phyloP scores from a whole-genome alignment of 1,140 invertebrate species.

The Phymorhynchus buccinoides region DNA sequence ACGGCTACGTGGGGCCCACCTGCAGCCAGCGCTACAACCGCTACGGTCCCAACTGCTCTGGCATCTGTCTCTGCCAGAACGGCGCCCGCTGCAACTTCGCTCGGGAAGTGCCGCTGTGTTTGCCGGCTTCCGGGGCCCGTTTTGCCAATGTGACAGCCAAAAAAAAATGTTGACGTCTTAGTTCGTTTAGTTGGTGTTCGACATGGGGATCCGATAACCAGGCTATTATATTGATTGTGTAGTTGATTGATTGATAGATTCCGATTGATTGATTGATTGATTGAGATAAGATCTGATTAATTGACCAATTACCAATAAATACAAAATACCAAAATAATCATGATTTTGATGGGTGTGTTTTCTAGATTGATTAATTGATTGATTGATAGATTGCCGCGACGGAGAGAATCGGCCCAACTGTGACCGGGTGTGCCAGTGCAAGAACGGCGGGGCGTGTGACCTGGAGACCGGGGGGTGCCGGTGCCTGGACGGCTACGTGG shows the following conservation, averaged over 20 bases:
- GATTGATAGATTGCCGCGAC: constrained; percentile 60
- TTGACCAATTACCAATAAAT: too few relatives aligned
- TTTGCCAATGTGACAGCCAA: too few relatives aligned
- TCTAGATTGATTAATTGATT: too few relatives aligned
- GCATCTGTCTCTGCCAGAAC: constrained; percentile 66
- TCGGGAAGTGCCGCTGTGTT: constrained; percentile 86
- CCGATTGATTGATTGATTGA: too few relatives aligned
- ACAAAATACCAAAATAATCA: too few relatives aligned
- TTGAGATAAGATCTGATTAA: too few relatives aligned
- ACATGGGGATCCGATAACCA: too few relatives aligned
- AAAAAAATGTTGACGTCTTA: too few relatives aligned
- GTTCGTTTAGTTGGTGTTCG: too few relatives aligned
- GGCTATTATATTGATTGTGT: too few relatives aligned
- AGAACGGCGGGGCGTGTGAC: constrained; percentile 74
- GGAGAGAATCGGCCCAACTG: constrained; percentile 63
- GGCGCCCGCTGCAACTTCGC: constrained; percentile 75
- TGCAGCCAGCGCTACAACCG: constrained; percentile 53
- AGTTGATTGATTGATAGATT: too few relatives aligned
- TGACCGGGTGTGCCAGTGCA: constrained; percentile 63
- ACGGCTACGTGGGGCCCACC: constrained; percentile 61
- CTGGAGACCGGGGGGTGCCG: constrained; percentile 55
- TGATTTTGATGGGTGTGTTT: too few relatives aligned
- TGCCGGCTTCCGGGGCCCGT: constrained; percentile 82
- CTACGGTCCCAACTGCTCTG: constrained; percentile 64
- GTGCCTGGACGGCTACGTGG: constrained; percentile 61